phyloP scores from a whole-genome alignment of 2,797 vertebrate genomes.

The Ara ararauna region DNA sequence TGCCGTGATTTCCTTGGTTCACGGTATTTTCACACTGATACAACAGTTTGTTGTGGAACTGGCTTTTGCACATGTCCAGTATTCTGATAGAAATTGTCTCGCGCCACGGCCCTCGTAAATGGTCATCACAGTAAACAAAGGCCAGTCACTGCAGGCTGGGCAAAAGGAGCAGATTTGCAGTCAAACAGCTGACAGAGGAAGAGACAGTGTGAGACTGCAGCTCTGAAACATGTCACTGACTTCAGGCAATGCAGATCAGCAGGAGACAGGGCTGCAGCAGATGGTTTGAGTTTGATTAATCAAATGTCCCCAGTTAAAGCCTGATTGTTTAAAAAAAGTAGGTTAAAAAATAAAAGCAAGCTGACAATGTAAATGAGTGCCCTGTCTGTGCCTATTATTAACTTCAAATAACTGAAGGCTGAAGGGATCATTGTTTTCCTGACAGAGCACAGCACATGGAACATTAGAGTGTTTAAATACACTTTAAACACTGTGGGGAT shows the following conservation, averaged over 20 bases:
- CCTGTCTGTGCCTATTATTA: not conserved
- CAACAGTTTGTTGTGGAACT: not conserved
- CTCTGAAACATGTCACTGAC: constrained; percentile 46
- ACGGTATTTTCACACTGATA: not conserved
- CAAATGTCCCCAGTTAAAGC: constrained; percentile 63
- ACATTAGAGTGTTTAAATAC: not conserved
- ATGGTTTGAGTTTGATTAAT: constrained; percentile 73
- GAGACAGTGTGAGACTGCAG: constrained; percentile 63
- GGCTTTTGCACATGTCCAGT: not conserved
- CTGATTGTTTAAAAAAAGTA: constrained; percentile 8
- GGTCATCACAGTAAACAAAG: constrained; percentile 55
- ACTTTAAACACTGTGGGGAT: not conserved
- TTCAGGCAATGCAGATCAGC: constrained; percentile 62
- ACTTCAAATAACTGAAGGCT: not conserved
- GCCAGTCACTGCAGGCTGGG: not conserved
- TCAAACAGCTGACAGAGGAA: constrained; percentile 44
- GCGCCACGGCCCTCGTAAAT: not conserved
- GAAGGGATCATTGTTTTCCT: not conserved
- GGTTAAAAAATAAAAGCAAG: constrained; percentile 37
- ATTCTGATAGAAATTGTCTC: constrained; percentile 37
- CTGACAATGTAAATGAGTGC: constrained; percentile 4
- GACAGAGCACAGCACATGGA: not conserved
- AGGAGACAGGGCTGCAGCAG: constrained; percentile 62
- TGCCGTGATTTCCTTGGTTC: not conserved
- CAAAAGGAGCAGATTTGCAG: constrained; percentile 43